Conservation (phyloP, 2,888 invertebrate species). For the Epinotia demarniana region DNA sequence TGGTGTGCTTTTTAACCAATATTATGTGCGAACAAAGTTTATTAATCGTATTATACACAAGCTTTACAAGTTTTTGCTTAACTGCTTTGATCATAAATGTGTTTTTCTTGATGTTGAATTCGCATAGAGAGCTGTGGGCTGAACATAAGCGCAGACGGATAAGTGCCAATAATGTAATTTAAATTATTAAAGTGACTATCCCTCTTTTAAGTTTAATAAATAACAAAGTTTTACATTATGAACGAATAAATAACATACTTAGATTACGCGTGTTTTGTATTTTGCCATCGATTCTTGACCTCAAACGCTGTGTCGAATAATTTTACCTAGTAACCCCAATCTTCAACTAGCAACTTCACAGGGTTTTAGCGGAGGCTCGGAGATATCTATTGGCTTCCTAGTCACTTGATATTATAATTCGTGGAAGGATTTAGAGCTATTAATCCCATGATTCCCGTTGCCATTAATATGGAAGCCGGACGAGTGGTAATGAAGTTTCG, state of each 20-base stretch:
- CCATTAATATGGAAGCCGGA: not conserved
- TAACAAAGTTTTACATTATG: no score
- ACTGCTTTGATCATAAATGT: conserved; percentile 8
- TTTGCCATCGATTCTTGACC: no score
- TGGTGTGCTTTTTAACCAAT: not conserved
- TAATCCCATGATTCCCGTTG: not conserved
- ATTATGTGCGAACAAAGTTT: not conserved
- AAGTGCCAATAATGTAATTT: not conserved
- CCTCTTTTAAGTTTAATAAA: no score
- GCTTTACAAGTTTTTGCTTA: conserved; percentile 9
- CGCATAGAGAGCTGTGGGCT: conserved; percentile 13
- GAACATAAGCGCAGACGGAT: conserved; percentile 8
- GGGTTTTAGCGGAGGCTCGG: not conserved
- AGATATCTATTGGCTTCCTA: not conserved
- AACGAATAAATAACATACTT: no score
- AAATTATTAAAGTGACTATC: not conserved
- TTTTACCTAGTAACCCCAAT: not conserved
- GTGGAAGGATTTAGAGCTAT: not conserved
- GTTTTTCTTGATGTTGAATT: conserved; percentile 21
- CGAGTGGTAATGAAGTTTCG: not conserved
- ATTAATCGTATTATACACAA: not conserved
- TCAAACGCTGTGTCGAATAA: not conserved
- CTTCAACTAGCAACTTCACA: not conserved
- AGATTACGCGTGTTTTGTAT: no score
- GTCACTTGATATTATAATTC: conserved; percentile 9